phyloP scores from a whole-genome alignment of 1,140 invertebrate species.

The Lysiphlebus fabarum region DNA sequence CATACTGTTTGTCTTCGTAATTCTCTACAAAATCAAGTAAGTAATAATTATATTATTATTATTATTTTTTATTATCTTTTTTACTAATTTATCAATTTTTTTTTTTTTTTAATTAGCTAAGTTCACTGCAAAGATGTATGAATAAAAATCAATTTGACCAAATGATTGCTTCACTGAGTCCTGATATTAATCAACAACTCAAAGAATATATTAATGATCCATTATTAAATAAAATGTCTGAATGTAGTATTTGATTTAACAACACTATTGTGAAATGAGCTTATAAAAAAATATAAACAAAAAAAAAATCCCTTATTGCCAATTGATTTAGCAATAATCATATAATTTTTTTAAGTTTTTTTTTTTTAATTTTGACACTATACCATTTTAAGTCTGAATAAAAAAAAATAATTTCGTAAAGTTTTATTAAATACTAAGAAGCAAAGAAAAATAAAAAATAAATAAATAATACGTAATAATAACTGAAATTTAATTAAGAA shows the following conservation, averaged over 20 bases:
- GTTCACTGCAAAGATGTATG: slow-evolving; percentile 62
- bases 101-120: slow-evolving; percentile 55
- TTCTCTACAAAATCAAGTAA: slow-evolving; percentile 66
- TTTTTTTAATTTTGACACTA: too few relatives aligned
- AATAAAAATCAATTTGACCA: slow-evolving; percentile 68
- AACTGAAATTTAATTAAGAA: too few relatives aligned
- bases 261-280: too few relatives aligned
- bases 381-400: too few relatives aligned
- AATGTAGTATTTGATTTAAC: neutral
- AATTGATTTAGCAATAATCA: too few relatives aligned
- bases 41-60: slow-evolving; percentile 16
- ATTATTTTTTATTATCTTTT: slow-evolving; percentile 8
- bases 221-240: neutral
- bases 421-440: too few relatives aligned
- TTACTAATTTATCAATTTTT: slow-evolving; percentile 12
- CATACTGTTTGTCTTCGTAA: slow-evolving; percentile 67
- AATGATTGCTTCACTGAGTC: slow-evolving; percentile 65
- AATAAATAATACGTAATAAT: too few relatives aligned
- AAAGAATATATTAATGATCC: slow-evolving; percentile 57
- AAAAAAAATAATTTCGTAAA: too few relatives aligned
- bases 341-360: too few relatives aligned
- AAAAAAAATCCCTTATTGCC: neutral
- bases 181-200: slow-evolving; percentile 66
- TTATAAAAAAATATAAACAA: neutral
- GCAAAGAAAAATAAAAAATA: too few relatives aligned